Base-by-base conservation (phyloP, 2,888 invertebrate species). In the Lasioglossum morio region DNA sequence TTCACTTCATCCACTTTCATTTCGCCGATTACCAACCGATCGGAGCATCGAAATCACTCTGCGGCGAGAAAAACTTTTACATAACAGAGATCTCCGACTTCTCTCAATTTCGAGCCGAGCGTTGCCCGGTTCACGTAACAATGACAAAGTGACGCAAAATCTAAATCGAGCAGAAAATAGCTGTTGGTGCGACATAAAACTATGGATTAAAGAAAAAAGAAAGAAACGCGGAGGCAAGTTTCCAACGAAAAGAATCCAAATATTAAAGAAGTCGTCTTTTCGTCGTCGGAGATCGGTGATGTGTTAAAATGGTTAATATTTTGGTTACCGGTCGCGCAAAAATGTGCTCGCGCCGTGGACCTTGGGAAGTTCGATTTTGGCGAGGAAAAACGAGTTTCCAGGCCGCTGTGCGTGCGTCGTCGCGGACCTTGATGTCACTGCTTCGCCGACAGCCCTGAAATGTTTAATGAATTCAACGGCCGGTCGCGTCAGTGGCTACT, bases 401-500 rank as follows among this genome's bases (percentile, higher is more conserved):
- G 4, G 12, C 60, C 27, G 3, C 27, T 16, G 14, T 60, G 34
- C 48, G 48, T 48, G 48, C 48, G 23, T n/a, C 30, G 16, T 57
- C n/a, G 40, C 53, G 53, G 53, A 16, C 37, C 77, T n/a, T 27
- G 46, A 57, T 53, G 69, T 19, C 27, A 30, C 63, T 12, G 14
- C n/a, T 53, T 37, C n/a, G n/a, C 30, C 27, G 57, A 30, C 57
- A 8, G 63, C 43, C 60, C 73, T 19, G 34, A 63, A 73, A 66
- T 74, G 34, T 48, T 66, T 48, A 79, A 73, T 27, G 73, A 48
- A 73, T 73, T 66, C 79, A 27, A 40, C 37, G n/a, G 34, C 27
- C 74, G 30, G 16, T 16, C 34, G 14, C 16, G 63, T 4, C 73
- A 46, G 66, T 48, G 66, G 75, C 46, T n/a, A 23, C 75, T 69